Percentiles rank a stretch among this genome's conserved stretches.
Evolutionary conservation across 1,140 invertebrate genomes (phyloP).

Genomic region (Ceratitis capitata): DNA sequence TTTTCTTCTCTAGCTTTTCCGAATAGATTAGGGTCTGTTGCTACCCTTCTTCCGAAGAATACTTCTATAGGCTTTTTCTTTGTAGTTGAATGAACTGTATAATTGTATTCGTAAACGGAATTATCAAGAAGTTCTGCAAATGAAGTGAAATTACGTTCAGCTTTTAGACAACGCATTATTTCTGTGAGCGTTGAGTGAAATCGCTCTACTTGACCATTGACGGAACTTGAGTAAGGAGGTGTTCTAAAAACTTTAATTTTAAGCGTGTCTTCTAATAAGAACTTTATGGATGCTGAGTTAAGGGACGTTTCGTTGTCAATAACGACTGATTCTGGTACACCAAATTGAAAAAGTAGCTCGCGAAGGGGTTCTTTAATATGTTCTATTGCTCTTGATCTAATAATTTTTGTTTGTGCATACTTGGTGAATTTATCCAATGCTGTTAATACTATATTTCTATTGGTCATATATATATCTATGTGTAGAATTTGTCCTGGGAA

Average conservation of each 20-base stretch:
- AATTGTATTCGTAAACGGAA: too few species aligned
- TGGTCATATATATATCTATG: not conserved
- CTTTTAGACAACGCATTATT: not conserved
- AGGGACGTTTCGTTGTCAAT: not conserved
- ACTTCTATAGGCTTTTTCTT: too few species aligned
- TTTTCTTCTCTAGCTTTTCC: too few species aligned
- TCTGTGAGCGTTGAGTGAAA: not conserved
- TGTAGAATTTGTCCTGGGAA: not conserved
- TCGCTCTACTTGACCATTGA: not conserved
- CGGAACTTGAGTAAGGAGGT: not conserved
- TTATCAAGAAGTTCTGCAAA: too few species aligned
- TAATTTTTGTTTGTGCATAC: not conserved
- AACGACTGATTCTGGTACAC: not conserved
- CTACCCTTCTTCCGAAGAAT: too few species aligned
- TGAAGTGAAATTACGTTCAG: not conserved
- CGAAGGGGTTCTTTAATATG: not conserved
- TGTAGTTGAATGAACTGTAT: too few species aligned
- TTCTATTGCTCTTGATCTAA: too few species aligned
- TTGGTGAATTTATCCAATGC: not conserved
- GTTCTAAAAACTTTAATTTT: not conserved
- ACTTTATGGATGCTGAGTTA: not conserved
- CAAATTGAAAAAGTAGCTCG: not conserved
- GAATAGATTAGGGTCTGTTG: too few species aligned
- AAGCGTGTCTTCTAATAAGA: not conserved
- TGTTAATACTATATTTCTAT: not conserved